Evolutionary conservation across 2,797 vertebrate genomes (phyloP).

Genomic region (Micropoecilia bifurca): DNA sequence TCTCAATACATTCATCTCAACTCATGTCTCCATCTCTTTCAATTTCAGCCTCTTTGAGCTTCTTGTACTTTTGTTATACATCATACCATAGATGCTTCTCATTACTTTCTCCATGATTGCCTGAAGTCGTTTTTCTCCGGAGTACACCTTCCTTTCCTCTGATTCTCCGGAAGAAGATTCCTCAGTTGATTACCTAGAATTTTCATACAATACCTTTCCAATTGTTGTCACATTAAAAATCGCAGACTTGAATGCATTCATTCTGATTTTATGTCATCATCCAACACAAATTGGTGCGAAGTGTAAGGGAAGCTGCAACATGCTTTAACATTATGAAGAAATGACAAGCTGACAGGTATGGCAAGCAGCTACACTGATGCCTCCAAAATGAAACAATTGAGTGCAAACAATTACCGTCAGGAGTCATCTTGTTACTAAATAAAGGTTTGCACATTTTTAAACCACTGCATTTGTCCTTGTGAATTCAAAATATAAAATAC

Average conservation of each 20-base stretch:
- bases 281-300: background rate
- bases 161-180: conserved; percentile 15
- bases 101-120: conserved; percentile 39
- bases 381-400: background rate
- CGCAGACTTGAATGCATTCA: background rate
- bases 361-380: background rate
- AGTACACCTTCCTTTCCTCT: conserved; percentile 14
- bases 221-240: background rate
- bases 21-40: conserved; percentile 9
- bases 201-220: background rate
- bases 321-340: background rate
- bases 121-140: conserved; percentile 37
- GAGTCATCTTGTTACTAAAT: background rate
- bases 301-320: background rate
- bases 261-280: background rate
- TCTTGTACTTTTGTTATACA: conserved; percentile 29
- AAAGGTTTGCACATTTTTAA: background rate
- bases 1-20: conserved; percentile 34
- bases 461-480: background rate
- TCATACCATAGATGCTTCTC: conserved; percentile 26
- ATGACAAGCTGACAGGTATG: background rate
- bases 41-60: conserved; percentile 28
- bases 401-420: background rate
- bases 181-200: background rate
- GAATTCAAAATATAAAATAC: background rate